A percentile compares a stretch with the other conserved stretches of the same genome.
Evolutionary conservation across 2,888 invertebrate genomes (phyloP).

Genomic region (Hypercompe scribonia): DNA sequence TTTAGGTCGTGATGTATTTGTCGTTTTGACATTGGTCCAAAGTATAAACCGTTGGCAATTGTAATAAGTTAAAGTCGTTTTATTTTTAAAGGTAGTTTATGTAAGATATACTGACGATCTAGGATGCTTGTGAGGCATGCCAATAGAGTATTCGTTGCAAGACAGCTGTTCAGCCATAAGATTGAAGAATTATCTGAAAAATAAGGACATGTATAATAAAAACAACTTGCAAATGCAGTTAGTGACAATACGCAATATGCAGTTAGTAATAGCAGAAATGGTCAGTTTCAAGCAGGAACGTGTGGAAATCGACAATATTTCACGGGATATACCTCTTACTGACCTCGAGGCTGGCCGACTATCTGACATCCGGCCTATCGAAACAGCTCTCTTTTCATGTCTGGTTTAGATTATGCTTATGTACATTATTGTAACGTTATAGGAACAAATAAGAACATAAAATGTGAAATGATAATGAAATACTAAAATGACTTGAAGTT

Average conservation of each 20-base stretch:
- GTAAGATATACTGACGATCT: neutral
- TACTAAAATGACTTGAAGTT: neutral
- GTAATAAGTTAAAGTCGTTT: neutral
- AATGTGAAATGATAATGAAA: neutral
- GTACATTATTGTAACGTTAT: neutral
- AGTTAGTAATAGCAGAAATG: no score
- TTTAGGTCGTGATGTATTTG: conserved; percentile 5
- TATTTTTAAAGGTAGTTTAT: neutral
- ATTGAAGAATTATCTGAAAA: no score
- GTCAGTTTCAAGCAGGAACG: neutral
- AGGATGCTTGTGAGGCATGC: no score
- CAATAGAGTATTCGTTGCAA: no score
- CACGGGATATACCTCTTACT: neutral
- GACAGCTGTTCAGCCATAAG: no score
- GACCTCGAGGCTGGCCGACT: neutral
- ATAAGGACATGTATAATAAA: no score
- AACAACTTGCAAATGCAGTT: no score
- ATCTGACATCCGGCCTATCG: neutral
- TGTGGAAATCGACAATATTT: neutral
- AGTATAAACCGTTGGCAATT: neutral
- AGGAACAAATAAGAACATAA: neutral
- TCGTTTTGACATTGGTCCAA: neutral
- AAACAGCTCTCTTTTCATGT: neutral
- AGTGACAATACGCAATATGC: no score
- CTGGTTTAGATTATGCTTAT: neutral